Evolutionary conservation across 2,888 invertebrate species (phyloP).

Genomic region (Hypolimnas misippus): DNA sequence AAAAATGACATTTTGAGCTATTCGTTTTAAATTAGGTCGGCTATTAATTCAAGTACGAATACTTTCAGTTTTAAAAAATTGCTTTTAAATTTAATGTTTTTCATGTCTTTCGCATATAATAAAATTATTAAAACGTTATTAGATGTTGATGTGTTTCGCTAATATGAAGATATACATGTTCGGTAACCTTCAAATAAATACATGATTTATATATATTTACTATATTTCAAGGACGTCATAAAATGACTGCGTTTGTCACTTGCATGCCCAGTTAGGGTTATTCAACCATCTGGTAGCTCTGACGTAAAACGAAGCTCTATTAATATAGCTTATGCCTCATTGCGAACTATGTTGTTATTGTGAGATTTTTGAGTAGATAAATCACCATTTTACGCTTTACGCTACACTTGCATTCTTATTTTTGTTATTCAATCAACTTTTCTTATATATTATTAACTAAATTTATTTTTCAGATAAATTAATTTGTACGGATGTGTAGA

Average conservation of each 20-base stretch:
- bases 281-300: conserved; percentile 59
- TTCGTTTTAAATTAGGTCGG: conserved; percentile 4
- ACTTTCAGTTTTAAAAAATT: not conserved
- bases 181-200: not conserved
- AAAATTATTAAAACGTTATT: not conserved
- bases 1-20: not conserved
- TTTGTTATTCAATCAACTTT: not conserved
- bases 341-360: conserved; percentile 35
- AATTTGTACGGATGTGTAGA: too few relatives aligned
- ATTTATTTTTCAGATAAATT: not conserved
- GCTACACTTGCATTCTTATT: conserved; percentile 3
- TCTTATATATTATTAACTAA: not conserved
- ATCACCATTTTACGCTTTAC: conserved; percentile 20
- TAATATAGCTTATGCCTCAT: conserved; percentile 40
- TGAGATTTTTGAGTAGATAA: conserved; percentile 28
- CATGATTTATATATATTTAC: not conserved
- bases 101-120: not conserved
- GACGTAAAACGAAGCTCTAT: conserved; percentile 44
- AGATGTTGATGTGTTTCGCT: not conserved
- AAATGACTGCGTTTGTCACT: conserved; percentile 29
- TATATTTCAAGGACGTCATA: conserved; percentile 11
- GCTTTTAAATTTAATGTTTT: not conserved
- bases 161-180: too few relatives aligned
- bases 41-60: not conserved
- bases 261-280: conserved; percentile 54